phyloP scores from a whole-genome alignment of 2,113 vertebrate species.

The Tragelaphus buxtoni region DNA sequence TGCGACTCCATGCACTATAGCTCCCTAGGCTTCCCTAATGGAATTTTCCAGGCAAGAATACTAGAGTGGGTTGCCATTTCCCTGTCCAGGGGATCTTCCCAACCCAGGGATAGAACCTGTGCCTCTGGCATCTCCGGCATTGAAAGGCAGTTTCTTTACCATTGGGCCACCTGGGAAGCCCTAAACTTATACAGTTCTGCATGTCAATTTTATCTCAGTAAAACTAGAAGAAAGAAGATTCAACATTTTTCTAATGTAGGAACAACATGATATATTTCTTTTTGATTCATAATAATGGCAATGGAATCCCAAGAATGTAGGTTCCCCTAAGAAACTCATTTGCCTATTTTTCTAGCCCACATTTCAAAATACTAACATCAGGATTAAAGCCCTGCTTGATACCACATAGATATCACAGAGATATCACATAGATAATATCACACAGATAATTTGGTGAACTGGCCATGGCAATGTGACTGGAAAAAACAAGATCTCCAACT shows the following conservation, averaged over 20 bases:
- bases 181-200: background rate
- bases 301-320: background rate
- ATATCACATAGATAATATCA: background rate
- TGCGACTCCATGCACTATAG: background rate
- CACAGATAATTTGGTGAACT: background rate
- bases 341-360: background rate
- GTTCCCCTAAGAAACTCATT: background rate
- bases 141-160: background rate
- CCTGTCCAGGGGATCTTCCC: background rate
- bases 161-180: background rate
- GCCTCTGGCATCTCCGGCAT: background rate
- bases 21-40: background rate
- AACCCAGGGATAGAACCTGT: background rate
- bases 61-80: background rate
- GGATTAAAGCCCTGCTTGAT: background rate
- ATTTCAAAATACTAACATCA: background rate
- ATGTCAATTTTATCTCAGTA: background rate
- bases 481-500: background rate
- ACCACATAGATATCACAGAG: background rate
- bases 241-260: background rate
- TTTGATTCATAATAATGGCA: background rate
- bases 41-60: background rate
- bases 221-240: background rate
- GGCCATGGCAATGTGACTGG: background rate
- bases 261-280: background rate